phyloP scores from a whole-genome alignment of 2,113 vertebrate genomes.

The Eudyptes chrysolophus region DNA sequence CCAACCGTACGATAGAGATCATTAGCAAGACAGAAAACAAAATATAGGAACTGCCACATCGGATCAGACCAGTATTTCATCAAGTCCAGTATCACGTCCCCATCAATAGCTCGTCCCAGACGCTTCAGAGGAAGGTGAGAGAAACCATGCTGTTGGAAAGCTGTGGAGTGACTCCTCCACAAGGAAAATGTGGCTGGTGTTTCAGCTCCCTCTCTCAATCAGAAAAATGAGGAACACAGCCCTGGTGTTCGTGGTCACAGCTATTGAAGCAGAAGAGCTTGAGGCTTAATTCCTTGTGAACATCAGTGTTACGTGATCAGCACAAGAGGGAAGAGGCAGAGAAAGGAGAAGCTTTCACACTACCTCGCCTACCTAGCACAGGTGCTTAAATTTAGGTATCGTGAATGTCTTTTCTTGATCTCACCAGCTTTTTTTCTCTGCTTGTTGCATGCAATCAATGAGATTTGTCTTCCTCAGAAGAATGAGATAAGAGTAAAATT shows the following conservation, averaged over 20 bases:
- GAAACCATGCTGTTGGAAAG: background rate
- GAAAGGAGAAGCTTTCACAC: background rate
- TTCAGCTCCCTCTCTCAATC: background rate
- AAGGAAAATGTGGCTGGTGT: background rate
- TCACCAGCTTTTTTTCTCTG: background rate
- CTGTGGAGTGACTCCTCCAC: background rate
- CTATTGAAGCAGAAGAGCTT: background rate
- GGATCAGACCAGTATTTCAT: background rate
- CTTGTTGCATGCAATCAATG: background rate
- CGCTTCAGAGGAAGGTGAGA: background rate
- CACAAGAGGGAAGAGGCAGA: background rate
- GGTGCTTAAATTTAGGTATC: background rate
- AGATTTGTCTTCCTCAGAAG: background rate
- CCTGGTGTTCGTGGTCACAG: background rate
- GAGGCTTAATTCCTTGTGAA: background rate
- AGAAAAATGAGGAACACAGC: background rate
- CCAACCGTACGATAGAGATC: background rate
- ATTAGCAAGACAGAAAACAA: background rate
- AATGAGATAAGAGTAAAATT: background rate
- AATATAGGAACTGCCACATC: background rate
- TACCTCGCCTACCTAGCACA: too few relatives aligned
- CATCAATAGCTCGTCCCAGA: background rate
- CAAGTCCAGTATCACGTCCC: background rate
- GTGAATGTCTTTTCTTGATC: background rate
- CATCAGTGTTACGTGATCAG: background rate